Percentiles rank a stretch among this genome's conserved stretches.
Conservation (phyloP, 2,888 invertebrate species). For the Drosophila putrida region DNA sequence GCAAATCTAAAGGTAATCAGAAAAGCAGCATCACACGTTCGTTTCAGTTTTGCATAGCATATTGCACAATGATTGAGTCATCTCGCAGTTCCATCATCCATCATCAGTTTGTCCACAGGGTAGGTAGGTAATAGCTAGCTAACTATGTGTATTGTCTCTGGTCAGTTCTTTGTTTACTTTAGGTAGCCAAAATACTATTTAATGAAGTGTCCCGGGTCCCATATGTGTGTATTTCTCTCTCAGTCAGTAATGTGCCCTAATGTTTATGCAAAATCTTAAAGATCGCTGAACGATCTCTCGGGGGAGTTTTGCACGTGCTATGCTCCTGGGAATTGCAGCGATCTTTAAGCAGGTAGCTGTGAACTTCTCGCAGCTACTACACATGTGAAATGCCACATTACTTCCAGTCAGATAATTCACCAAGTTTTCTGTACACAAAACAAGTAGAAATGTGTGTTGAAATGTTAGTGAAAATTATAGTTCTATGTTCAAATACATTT, state of each 20-base stretch:
- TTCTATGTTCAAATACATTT: too few species aligned
- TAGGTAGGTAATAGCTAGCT: not conserved
- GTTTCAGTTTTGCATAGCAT: not conserved
- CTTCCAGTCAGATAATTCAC: not conserved
- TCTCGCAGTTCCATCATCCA: constrained; percentile 36
- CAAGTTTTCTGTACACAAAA: not conserved
- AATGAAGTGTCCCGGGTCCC: constrained; percentile 65
- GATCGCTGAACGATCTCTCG: constrained; percentile 15
- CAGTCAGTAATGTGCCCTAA: constrained; percentile 62
- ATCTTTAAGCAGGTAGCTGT: constrained; percentile 31
- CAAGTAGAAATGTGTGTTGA: not conserved
- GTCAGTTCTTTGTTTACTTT: constrained; percentile 32
- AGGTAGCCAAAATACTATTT: constrained; percentile 72
- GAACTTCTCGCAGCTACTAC: not conserved
- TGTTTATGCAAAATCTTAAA: constrained; percentile 68
- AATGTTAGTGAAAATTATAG: too few species aligned
- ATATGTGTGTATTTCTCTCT: not conserved
- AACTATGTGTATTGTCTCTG: constrained; percentile 8
- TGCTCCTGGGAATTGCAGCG: constrained; percentile 29
- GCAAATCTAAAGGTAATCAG: constrained; percentile 30
- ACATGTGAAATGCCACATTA: not conserved
- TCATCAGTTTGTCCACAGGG: constrained; percentile 31
- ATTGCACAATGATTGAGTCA: constrained; percentile 73
- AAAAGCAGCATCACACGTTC: constrained; percentile 39
- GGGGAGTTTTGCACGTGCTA: constrained; percentile 52